Evolutionary conservation across 1,140 invertebrate genomes (phyloP), one percentile per base, ranked within the genome.

Genomic region (Chlorops oryzae): DNA sequence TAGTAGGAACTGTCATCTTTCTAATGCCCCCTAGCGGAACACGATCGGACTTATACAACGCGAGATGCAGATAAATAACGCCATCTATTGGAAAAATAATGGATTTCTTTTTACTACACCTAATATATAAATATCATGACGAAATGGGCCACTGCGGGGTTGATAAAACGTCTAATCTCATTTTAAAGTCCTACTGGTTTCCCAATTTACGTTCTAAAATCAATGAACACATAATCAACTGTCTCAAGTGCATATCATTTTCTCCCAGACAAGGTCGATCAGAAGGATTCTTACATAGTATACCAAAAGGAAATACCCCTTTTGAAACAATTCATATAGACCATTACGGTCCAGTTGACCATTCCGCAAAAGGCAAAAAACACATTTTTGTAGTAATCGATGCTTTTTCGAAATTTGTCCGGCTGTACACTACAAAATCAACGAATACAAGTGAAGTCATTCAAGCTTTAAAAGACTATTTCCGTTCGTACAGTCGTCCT

Each of bases 351-450:
- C 59, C 57, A 3, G 20, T 61, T 13, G 70, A 69, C 13, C 52
- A n/a, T n/a, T n/a, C 59, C 15, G 70, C 69, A n/a, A 54, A 13
- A 1, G 38, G 53, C 10, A 73, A 76, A 63, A 62, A 61, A 44
- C 74, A 77, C 51, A 67, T 65, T 2, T 73, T 77, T 50, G 68
- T 70, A 0, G 40, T n/a, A n/a, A n/a, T n/a, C n/a, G n/a, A n/a
- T n/a, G n/a, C n/a, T n/a, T n/a, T n/a, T n/a, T n/a, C n/a, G 76
- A 1, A 74, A 32, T 52, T 20, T 59, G 56, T 32, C 44, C 60
- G 7, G 46, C 22, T 9, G 13, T 2, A 45, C 39, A 32, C 50
- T 17, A 32, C 32, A 3, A 37, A 37, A 25, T 39, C 52, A 6
- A 57, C 60, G 12, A 34, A 38, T 18, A 38, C 56, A 28, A 62